Conservation (phyloP, 2,888 invertebrate species). For the Choreutis nemorana region DNA sequence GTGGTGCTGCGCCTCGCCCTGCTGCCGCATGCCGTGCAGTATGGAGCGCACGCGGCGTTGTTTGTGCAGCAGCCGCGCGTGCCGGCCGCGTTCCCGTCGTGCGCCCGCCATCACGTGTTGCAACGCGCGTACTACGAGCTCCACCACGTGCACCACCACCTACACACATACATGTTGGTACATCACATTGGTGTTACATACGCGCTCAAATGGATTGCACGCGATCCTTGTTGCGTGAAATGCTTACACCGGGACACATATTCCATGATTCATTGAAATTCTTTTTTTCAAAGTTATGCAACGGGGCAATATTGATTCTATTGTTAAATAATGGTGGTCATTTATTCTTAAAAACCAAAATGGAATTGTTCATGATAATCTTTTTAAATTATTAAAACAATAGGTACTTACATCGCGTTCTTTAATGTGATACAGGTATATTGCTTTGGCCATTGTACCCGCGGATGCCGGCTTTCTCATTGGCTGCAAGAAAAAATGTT, state of each 20-base stretch:
- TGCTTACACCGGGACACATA: too few relatives aligned
- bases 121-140: conserved; percentile 39
- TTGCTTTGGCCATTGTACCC: conserved; percentile 79
- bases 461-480: conserved; percentile 73
- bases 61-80: conserved; percentile 86
- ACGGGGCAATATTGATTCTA: too few relatives aligned
- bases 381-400: too few relatives aligned
- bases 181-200: not conserved
- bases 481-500: conserved; percentile 63
- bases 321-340: too few relatives aligned
- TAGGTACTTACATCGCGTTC: not conserved
- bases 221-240: too few relatives aligned
- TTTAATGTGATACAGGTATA: conserved; percentile 48
- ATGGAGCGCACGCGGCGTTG: conserved; percentile 86
- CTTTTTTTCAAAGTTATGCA: too few relatives aligned
- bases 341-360: too few relatives aligned
- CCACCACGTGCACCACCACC: conserved; percentile 29
- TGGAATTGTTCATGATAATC: too few relatives aligned
- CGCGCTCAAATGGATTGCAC: too few relatives aligned
- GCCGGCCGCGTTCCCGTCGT: conserved; percentile 26
- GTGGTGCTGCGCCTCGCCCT: conserved; percentile 80
- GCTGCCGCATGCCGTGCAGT: conserved; percentile 78
- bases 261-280: too few relatives aligned
- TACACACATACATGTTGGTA: conserved; percentile 12
- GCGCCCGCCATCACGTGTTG: conserved; percentile 27